Percentiles rank a stretch among this genome's conserved stretches.
Evolutionary conservation across 2,113 vertebrate genomes (phyloP).

Genomic region (Anhinga rufa): DNA sequence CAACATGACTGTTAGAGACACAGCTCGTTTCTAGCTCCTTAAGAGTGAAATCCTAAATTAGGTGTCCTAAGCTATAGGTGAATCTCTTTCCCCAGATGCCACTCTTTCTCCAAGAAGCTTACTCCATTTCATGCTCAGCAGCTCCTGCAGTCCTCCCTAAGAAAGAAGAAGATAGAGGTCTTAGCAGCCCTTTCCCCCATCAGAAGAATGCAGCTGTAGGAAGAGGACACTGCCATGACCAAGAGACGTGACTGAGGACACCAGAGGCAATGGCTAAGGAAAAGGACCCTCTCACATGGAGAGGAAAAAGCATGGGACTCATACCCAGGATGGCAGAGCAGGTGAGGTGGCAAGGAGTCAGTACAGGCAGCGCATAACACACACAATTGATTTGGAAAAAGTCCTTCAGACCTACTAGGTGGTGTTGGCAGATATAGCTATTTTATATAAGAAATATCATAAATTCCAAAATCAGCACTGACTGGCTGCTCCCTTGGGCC

Average conservation of each 20-base stretch:
- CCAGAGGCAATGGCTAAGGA: neutral
- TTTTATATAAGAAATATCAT: neutral
- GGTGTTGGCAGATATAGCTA: neutral
- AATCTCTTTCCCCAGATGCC: neutral
- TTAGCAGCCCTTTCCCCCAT: neutral
- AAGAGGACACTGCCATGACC: neutral
- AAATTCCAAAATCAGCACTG: neutral
- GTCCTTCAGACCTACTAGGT: neutral
- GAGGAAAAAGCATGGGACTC: neutral
- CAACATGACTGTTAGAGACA: neutral
- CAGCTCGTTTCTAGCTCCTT: neutral
- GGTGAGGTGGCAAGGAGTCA: neutral
- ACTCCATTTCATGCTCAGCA: neutral
- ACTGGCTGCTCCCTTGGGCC: rapidly evolving
- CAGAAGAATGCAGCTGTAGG: neutral
- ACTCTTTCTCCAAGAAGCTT: neutral
- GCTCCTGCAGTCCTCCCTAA: neutral
- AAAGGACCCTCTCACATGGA: neutral
- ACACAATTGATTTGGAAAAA: neutral
- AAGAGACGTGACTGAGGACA: neutral
- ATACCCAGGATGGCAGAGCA: neutral
- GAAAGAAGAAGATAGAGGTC: neutral
- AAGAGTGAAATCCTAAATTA: neutral
- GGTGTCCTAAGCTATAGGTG: neutral
- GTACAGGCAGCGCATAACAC: neutral